Evolutionary conservation across 1,140 invertebrate genomes (phyloP).

Genomic region (Drosophila equinoxialis): DNA sequence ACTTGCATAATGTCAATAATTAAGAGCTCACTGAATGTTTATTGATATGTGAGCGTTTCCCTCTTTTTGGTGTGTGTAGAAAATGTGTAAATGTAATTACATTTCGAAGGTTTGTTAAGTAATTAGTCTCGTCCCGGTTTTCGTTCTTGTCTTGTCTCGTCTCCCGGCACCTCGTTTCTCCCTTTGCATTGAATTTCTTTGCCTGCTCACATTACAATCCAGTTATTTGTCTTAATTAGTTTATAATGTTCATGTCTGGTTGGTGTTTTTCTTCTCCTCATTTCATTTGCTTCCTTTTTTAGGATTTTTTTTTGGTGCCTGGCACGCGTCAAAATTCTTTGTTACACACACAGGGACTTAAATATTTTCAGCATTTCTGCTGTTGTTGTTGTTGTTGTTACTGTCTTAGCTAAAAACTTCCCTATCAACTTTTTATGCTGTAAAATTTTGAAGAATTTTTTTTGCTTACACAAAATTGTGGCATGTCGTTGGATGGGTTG

Average conservation of each 20-base stretch:
- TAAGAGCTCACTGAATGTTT: too few relatives aligned
- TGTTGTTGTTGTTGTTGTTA: constrained; percentile 1
- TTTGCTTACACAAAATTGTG: constrained; percentile 36
- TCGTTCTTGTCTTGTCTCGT: constrained; percentile 29
- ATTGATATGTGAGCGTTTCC: too few relatives aligned
- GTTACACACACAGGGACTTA: constrained; percentile 28
- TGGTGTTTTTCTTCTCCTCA: constrained; percentile 15
- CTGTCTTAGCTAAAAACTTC: constrained; percentile 7
- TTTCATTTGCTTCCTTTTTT: not conserved
- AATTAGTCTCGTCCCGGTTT: constrained; percentile 50
- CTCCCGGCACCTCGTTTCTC: not conserved
- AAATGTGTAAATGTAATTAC: constrained; percentile 53
- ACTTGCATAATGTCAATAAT: too few relatives aligned
- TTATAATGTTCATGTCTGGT: constrained; percentile 56
- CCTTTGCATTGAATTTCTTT: not conserved
- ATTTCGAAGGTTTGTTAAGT: constrained; percentile 68
- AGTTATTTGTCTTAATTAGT: constrained; percentile 61
- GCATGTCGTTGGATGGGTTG: constrained; percentile 34
- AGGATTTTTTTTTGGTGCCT: constrained; percentile 13
- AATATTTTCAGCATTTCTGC: constrained; percentile 44
- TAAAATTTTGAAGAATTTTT: constrained; percentile 35
- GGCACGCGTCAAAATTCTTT: constrained; percentile 50
- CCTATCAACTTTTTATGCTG: constrained; percentile 21
- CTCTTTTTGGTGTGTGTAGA: not conserved
- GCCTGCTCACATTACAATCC: constrained; percentile 17